A percentile compares a stretch with the other conserved stretches of the same genome.
Conservation (phyloP, 2,797 vertebrate species). For the Hyperoplus immaculatus region DNA sequence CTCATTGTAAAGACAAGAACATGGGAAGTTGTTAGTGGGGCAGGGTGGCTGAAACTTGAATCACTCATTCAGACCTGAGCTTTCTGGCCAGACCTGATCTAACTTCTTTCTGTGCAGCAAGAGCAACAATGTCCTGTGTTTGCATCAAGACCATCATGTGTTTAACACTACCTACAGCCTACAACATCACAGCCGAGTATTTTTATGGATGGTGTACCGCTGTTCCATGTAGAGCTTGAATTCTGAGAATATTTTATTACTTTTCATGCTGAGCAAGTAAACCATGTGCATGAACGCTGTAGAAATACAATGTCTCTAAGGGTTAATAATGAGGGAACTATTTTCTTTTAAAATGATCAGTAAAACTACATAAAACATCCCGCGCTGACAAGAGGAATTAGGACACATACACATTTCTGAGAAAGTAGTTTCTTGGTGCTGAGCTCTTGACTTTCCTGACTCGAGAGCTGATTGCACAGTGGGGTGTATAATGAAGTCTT, state of each 20-base stretch:
- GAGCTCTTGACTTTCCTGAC: constrained; percentile 21
- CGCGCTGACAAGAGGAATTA: constrained; percentile 30
- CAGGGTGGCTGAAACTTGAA: constrained; percentile 56
- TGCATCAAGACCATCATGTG: neutral
- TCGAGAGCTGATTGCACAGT: constrained; percentile 37
- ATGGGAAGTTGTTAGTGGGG: constrained; percentile 54
- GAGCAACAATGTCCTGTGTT: neutral
- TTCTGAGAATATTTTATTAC: constrained; percentile 54
- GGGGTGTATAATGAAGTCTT: constrained; percentile 68
- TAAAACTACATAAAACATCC: neutral
- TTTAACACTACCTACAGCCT: neutral
- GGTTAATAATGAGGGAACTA: neutral
- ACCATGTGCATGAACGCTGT: neutral
- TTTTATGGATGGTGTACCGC: constrained; percentile 15
- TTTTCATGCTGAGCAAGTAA: constrained; percentile 1
- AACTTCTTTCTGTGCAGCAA: neutral
- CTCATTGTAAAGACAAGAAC: constrained; percentile 49
- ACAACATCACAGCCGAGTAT: neutral
- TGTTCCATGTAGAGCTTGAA: constrained; percentile 5
- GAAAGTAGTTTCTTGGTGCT: neutral
- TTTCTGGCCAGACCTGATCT: constrained; percentile 26
- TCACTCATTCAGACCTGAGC: constrained; percentile 8
- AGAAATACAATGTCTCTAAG: neutral
- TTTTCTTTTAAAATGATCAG: neutral
- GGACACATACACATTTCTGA: neutral